These are phyloP conservation scores for Erithacus rubecula DNA, from an alignment of 2,797 vertebrate genomes.

Conservation along the genomic window DNA sequence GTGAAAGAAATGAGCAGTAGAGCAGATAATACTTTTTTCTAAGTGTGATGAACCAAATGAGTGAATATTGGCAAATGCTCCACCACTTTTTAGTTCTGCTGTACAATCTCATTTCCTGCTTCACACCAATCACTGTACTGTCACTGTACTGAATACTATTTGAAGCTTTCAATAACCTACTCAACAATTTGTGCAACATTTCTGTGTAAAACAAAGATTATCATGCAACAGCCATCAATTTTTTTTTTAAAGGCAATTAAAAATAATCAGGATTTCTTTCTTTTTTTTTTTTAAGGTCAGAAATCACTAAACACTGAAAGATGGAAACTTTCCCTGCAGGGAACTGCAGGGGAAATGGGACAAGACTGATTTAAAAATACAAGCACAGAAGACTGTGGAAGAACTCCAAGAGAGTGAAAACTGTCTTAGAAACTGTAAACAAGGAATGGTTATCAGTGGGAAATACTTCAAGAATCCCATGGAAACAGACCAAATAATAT, in stretches of 20 bases:
- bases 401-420: constrained; percentile 36
- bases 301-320: not conserved
- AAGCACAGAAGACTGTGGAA: constrained; percentile 27
- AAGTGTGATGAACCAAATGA: not conserved
- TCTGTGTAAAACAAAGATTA: not conserved
- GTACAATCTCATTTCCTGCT: constrained; percentile 39
- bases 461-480: constrained; percentile 49
- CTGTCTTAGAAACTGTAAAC: constrained; percentile 56
- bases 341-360: not conserved
- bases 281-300: not conserved
- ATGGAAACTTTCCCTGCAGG: not conserved
- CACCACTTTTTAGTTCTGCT: not conserved
- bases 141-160: not conserved
- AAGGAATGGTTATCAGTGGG: constrained; percentile 56
- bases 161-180: not conserved
- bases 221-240: not conserved
- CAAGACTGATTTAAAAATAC: constrained; percentile 27
- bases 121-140: not conserved
- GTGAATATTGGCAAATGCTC: constrained; percentile 15
- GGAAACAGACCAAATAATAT: constrained; percentile 60
- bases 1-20: constrained; percentile 20
- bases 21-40: constrained; percentile 4
- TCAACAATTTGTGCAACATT: not conserved
- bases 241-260: not conserved
- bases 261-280: not conserved